phyloP scores from a whole-genome alignment of 2,888 invertebrate genomes.

The Notodonta dromedarius region DNA sequence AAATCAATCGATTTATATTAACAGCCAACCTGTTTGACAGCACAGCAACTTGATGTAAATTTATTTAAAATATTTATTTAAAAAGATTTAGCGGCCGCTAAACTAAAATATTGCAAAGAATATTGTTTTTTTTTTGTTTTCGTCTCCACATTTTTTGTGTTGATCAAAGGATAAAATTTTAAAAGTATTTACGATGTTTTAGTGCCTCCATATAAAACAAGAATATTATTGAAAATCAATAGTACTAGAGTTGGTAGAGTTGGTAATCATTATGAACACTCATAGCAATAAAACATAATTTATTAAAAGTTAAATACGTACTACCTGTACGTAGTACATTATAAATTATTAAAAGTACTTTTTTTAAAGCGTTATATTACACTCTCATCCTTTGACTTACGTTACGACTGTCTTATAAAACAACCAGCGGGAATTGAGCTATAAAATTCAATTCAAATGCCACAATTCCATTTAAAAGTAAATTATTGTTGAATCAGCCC shows the following conservation, averaged over 20 bases:
- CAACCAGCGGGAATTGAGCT: constrained; percentile 51
- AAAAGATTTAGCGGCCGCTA: too few relatives aligned
- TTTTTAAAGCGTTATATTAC: not conserved
- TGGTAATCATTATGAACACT: too few relatives aligned
- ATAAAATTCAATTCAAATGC: constrained; percentile 56
- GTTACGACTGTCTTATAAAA: constrained; percentile 37
- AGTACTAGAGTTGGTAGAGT: too few relatives aligned
- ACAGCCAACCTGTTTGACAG: constrained; percentile 45
- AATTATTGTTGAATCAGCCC: constrained; percentile 72
- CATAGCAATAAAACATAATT: too few relatives aligned
- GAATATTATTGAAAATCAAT: too few relatives aligned
- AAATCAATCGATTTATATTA: constrained; percentile 71
- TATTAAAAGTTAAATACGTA: too few relatives aligned
- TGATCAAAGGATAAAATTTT: too few relatives aligned
- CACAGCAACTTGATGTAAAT: constrained; percentile 46
- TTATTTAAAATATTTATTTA: constrained; percentile 15
- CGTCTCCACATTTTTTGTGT: too few relatives aligned
- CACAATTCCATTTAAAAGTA: constrained; percentile 67
- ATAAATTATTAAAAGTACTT: not conserved
- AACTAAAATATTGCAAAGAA: not conserved
- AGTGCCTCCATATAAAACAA: too few relatives aligned
- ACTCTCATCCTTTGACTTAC: constrained; percentile 16
- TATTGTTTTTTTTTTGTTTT: too few relatives aligned
- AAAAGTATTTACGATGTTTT: too few relatives aligned
- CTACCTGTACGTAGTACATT: too few relatives aligned